A percentile compares a stretch with the other conserved stretches of the same genome.
These are phyloP conservation scores for Opisthocomus hoazin DNA, from an alignment of 2,113 vertebrate species.

Conservation along the genomic window DNA sequence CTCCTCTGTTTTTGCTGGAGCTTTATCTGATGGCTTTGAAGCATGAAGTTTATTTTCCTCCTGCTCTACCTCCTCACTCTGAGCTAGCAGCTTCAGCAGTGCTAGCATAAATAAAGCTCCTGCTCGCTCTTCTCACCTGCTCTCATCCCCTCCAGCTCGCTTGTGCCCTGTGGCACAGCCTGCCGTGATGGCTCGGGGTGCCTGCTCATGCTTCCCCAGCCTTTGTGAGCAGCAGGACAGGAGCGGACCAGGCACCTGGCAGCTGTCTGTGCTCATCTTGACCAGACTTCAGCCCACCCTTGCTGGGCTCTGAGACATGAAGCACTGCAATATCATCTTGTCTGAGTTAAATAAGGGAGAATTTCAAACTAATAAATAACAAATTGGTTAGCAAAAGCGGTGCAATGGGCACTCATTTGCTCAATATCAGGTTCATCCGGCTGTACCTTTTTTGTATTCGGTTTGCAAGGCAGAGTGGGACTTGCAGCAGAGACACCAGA, in stretches of 20 bases:
- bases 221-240: neutral
- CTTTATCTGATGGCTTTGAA: neutral
- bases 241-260: neutral
- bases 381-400: neutral
- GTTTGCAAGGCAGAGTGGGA: neutral
- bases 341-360: neutral
- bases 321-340: neutral
- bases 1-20: neutral
- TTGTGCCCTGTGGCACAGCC: neutral
- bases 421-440: neutral
- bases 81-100: neutral
- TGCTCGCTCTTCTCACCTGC: neutral
- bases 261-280: neutral
- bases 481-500: neutral
- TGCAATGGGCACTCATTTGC: neutral
- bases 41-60: neutral
- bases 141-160: neutral
- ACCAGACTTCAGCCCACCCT: neutral
- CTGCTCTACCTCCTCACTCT: neutral
- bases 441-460: neutral
- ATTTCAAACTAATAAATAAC: neutral
- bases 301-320: neutral
- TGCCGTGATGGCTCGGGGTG: accelerated
- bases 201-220: neutral
- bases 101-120: neutral